Percentiles rank a stretch among this genome's conserved stretches.
phyloP scores from a whole-genome alignment of 2,888 invertebrate species.

The Lithodes maja region DNA sequence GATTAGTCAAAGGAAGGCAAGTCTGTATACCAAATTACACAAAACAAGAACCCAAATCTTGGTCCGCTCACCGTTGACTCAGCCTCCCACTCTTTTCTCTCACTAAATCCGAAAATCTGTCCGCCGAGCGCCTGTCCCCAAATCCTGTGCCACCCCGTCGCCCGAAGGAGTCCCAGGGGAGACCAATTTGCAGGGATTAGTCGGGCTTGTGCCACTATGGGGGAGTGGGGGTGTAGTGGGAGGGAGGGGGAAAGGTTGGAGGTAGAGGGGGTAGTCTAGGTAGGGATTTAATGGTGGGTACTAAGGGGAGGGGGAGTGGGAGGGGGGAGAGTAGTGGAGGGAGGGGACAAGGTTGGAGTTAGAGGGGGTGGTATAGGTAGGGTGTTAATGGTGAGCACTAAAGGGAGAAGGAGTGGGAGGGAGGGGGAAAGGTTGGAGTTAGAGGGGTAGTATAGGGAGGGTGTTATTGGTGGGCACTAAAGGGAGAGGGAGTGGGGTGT shows the following conservation, averaged over 20 bases:
- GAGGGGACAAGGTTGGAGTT: not conserved
- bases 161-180: slow-evolving; percentile 19
- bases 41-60: no score
- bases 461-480: not conserved
- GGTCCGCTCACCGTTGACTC: not conserved
- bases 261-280: not conserved
- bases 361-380: not conserved
- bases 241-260: not conserved
- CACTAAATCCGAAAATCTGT: slow-evolving; percentile 35
- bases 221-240: not conserved
- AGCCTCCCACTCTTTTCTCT: not conserved
- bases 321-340: not conserved
- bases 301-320: not conserved
- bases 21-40: no score
- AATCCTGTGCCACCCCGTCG: slow-evolving; percentile 22
- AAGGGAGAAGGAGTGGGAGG: not conserved
- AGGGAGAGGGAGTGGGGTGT: not conserved
- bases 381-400: not conserved
- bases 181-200: slow-evolving; percentile 47
- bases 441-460: not conserved
- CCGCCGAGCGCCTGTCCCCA: slow-evolving; percentile 22
- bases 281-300: no score
- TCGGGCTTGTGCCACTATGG: slow-evolving; percentile 19
- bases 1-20: no score
- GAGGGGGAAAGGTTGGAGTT: not conserved